Evolutionary conservation across 1,140 invertebrate genomes (phyloP), one percentile per base, ranked within the genome.

Genomic region (Monochamus saltuarius): DNA sequence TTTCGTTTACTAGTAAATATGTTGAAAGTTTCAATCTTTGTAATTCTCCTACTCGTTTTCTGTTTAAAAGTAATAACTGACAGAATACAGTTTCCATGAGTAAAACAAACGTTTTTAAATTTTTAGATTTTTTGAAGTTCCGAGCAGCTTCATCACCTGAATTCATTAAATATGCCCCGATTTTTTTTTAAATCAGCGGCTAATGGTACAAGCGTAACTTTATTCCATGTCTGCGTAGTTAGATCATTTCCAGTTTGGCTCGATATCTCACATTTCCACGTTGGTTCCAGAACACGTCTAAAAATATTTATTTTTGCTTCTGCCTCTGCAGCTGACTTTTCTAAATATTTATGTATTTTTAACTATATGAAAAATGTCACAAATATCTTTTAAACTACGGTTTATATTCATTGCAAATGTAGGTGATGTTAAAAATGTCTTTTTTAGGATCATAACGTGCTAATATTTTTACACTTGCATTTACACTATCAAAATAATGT

Each of bases 51-150:
- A 62, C 65, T 22, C 69, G 45, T 45, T 64, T 55, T 56, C 67
- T 46, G 35, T 73, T 73, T 22, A 73, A 53, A 8, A 71, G 38
- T 11, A 71, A 22, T 36, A 70, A 42, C 9, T 64, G 42, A 56
- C 67, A 73, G 56, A 55, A 73, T 9, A 68, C 54, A 4, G 64
- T 62, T 56, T 73, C 69, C 38, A 67, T 8, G 38, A 73, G 55
- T 35, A 56, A 14, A 10, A n/a, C 67, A 42, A 61, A 73, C 4
- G 68, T 59, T 11, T 34, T 16, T 17, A 7, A 3, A 59, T 67
- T 54, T 29, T 51, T 34, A 11, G 34, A 17, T 57, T 51, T 22
- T 10, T 47, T 13, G 68, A 39, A 45, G 42, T 50, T 16, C n/a
- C n/a, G n/a, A n/a, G n/a, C n/a, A n/a, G n/a, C 39, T 16, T 42